These are phyloP conservation scores for Cinara cedri DNA, from an alignment of 2,888 invertebrate species.

Conservation along the genomic window DNA sequence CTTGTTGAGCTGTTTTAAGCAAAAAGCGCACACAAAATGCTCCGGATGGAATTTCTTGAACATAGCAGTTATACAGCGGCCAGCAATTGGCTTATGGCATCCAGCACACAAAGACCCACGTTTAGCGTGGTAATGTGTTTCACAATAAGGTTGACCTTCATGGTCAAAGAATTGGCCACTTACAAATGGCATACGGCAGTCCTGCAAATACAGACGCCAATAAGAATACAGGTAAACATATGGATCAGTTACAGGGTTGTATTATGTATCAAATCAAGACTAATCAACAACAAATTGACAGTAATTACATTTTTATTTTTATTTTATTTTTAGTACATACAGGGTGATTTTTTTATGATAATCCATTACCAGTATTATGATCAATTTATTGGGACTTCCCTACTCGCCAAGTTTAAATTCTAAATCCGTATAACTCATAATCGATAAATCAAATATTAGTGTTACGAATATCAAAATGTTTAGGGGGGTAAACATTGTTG, in stretches of 20 bases:
- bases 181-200: conserved; percentile 95
- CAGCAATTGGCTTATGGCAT: conserved; percentile 91
- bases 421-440: too few species aligned
- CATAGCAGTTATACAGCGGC: conserved; percentile 99
- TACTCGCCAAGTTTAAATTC: too few species aligned
- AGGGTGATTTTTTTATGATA: too few species aligned
- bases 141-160: conserved; percentile 97
- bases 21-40: conserved; percentile 99
- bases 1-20: conserved; percentile 95
- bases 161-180: conserved; percentile 99
- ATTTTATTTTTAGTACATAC: not conserved
- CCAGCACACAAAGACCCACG: conserved; percentile 96
- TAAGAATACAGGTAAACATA: not conserved
- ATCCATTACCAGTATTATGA: too few species aligned
- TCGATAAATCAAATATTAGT: too few species aligned
- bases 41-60: conserved; percentile 99
- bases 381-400: too few species aligned
- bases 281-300: not conserved
- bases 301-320: not conserved
- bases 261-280: conserved; percentile 3
- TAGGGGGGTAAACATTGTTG: too few species aligned
- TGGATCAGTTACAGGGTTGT: conserved; percentile 9
- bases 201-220: conserved; percentile 69
- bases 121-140: conserved; percentile 97
- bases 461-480: too few species aligned